phyloP scores from a whole-genome alignment of 2,888 invertebrate species.

The Neoscelio sp. region DNA sequence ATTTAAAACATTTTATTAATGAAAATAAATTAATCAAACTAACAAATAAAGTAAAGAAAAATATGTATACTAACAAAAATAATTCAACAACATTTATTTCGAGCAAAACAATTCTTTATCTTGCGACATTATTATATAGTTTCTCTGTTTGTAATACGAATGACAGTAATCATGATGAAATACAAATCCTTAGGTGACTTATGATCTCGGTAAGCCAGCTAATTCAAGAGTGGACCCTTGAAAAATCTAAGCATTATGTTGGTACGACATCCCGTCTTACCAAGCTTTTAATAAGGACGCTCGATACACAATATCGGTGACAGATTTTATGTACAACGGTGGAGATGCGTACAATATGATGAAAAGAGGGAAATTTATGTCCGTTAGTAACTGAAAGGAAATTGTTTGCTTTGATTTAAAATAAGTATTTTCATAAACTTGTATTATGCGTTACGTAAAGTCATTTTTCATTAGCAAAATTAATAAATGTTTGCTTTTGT shows the following conservation, averaged over 20 bases:
- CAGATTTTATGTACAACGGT: constrained; percentile 88
- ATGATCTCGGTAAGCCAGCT: constrained; percentile 86
- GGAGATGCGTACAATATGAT: constrained; percentile 89
- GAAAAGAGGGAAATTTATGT: constrained; percentile 77
- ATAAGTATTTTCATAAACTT: constrained; percentile 38
- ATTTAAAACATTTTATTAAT: no score
- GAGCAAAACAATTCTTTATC: constrained; percentile 17
- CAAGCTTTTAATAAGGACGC: constrained; percentile 84
- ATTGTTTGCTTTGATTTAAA: constrained; percentile 34
- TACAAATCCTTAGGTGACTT: constrained; percentile 84
- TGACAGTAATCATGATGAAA: constrained; percentile 50
- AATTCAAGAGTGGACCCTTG: constrained; percentile 87
- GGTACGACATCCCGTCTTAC: constrained; percentile 87
- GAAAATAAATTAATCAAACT: no score
- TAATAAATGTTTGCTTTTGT: constrained; percentile 18
- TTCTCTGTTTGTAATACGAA: constrained; percentile 42
- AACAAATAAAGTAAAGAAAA: no score
- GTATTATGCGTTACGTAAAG: constrained; percentile 7
- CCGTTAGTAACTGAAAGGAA: constrained; percentile 75
- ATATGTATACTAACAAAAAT: no score
- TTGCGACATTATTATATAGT: constrained; percentile 40
- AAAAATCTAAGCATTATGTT: constrained; percentile 85
- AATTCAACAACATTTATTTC: constrained; percentile 39
- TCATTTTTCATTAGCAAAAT: not conserved
- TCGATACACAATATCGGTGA: constrained; percentile 87